Evolutionary conservation across 2,888 invertebrate species (phyloP).

Genomic region (Apotomis turbidana): DNA sequence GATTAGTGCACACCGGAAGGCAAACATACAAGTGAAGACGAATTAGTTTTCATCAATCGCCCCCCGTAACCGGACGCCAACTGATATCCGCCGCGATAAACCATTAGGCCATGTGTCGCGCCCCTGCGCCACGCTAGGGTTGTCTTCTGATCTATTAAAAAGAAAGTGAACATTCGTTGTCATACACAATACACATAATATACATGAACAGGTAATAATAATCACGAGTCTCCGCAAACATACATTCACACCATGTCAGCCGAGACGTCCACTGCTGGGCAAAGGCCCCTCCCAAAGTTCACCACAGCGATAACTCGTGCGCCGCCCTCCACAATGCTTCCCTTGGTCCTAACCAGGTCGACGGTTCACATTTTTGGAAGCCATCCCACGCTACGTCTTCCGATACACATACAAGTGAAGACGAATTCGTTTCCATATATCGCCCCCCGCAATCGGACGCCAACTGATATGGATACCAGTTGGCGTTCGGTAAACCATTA

Average conservation of each 20-base stretch:
- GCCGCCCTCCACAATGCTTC: too few relatives aligned
- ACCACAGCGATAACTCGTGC: too few relatives aligned
- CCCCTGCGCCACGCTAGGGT: constrained; percentile 24
- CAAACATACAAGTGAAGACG: constrained; percentile 38
- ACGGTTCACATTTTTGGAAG: too few relatives aligned
- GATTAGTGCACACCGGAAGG: constrained; percentile 2
- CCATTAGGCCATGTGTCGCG: constrained; percentile 67
- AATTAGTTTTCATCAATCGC: constrained; percentile 25
- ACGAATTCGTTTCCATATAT: constrained; percentile 23
- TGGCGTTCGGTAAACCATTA: constrained; percentile 64
- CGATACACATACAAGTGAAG: constrained; percentile 33
- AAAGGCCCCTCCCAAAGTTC: too few relatives aligned
- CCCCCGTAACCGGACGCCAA: constrained; percentile 50
- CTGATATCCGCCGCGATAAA: constrained; percentile 76
- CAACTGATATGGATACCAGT: constrained; percentile 71
- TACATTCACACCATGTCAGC: too few relatives aligned
- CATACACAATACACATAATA: too few relatives aligned
- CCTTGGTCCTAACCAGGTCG: too few relatives aligned
- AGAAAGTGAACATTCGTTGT: too few relatives aligned
- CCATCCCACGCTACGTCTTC: too few relatives aligned
- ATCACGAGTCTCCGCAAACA: too few relatives aligned
- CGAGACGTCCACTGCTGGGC: too few relatives aligned
- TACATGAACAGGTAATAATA: too few relatives aligned
- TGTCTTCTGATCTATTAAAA: constrained; percentile 9
- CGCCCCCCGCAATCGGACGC: constrained; percentile 32